Evolutionary conservation across 1,140 invertebrate species (phyloP).

Genomic region (Charaxes varanes): DNA sequence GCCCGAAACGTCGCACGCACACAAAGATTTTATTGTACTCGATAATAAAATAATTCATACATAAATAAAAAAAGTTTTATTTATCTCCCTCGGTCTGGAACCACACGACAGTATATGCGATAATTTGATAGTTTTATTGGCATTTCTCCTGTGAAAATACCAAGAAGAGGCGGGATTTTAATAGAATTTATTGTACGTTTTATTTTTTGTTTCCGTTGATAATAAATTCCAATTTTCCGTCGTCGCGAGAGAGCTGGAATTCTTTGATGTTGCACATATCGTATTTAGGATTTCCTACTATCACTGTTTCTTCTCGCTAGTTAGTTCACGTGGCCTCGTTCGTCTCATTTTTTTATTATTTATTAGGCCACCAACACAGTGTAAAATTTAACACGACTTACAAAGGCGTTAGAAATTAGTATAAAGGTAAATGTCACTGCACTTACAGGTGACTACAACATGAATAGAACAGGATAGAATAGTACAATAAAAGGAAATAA

Average conservation of each 20-base stretch:
- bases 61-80: conserved; percentile 47
- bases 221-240: conserved; percentile 44
- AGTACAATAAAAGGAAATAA: too few relatives aligned
- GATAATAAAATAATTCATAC: conserved; percentile 54
- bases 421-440: too few relatives aligned
- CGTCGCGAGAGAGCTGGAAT: conserved; percentile 24
- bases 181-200: conserved; percentile 54
- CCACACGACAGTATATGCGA: conserved; percentile 37
- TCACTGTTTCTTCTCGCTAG: too few relatives aligned
- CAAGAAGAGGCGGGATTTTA: conserved; percentile 40
- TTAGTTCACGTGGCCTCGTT: too few relatives aligned
- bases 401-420: too few relatives aligned
- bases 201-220: conserved; percentile 55
- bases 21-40: conserved; percentile 33
- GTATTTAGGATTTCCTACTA: conserved; percentile 22
- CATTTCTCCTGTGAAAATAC: conserved; percentile 43
- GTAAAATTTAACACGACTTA: too few relatives aligned
- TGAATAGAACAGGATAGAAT: too few relatives aligned
- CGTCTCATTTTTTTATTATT: too few relatives aligned
- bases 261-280: conserved; percentile 26
- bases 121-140: conserved; percentile 67
- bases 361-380: too few relatives aligned
- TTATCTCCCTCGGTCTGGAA: conserved; percentile 29
- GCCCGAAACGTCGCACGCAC: conserved; percentile 1
- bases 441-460: too few relatives aligned